Conservation (phyloP, 2,888 invertebrate species). For the Pogonocherus hispidulus region DNA sequence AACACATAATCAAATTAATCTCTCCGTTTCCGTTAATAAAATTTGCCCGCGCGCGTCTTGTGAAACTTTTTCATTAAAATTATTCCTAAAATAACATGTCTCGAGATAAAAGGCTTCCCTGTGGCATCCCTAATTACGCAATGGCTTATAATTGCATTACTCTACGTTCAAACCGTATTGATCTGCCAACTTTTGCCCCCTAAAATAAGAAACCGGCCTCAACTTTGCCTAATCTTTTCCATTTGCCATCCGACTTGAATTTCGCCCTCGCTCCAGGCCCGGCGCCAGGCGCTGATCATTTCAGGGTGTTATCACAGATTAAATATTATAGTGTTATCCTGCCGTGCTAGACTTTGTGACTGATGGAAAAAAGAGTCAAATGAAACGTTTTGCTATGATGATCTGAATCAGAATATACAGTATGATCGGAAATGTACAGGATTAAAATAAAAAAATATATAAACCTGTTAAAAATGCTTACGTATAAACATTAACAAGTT, state of each 20-base stretch:
- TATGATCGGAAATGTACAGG: no score
- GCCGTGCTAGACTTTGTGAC: no score
- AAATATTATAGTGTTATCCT: no score
- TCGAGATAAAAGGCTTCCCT: constrained; percentile 61
- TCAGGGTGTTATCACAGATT: no score
- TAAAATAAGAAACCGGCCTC: constrained; percentile 62
- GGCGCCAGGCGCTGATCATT: no score
- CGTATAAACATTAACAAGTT: no score
- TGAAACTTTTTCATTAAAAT: constrained; percentile 62
- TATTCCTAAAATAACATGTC: constrained; percentile 64
- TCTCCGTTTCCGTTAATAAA: constrained; percentile 56
- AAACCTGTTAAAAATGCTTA: no score
- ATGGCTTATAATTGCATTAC: constrained; percentile 66
- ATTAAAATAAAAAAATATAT: no score
- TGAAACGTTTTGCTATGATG: no score
- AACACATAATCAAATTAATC: constrained; percentile 56
- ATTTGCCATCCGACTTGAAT: constrained; percentile 61
- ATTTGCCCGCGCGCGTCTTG: constrained; percentile 46
- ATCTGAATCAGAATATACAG: no score
- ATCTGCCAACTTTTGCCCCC: constrained; percentile 63
- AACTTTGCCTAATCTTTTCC: constrained; percentile 64
- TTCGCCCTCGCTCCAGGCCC: constrained; percentile 54
- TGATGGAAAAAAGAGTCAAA: no score
- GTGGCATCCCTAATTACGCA: constrained; percentile 66
- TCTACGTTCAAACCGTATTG: constrained; percentile 64